Evolutionary conservation across 2,113 vertebrate genomes (phyloP), one percentile per base, ranked within the genome.

Genomic region (Numida meleagris): DNA sequence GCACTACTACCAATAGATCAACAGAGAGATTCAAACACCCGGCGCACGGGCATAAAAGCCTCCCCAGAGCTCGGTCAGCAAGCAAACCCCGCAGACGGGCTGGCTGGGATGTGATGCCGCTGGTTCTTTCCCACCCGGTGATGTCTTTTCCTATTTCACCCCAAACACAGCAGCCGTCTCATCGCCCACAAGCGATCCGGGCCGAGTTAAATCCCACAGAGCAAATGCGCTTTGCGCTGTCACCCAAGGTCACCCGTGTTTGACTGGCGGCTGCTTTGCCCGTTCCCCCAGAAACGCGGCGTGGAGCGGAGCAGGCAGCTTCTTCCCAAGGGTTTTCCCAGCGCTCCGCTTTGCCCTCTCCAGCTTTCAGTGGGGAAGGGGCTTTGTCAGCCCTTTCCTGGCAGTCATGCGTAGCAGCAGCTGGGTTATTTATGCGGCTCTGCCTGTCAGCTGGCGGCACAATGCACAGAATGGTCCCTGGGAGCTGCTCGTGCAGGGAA

Each of bases 141-240:
- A 31, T 12, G 6, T 1, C 18, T 48, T 20, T 43, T 57, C 29
- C 38, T 16, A 1, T 84, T 38, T 55, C 42, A 38, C 31, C 70
- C 73, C 74, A 16, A 59, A 75, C 50, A 5, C 2, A 1, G 23
- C 27, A 36, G 6, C 85, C 46, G 11, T 5, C 57, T 43, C 70
- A 8, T 16, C 8, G 0, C 42, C 25, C 27, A 34, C 36, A 14
- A 8, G 6, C 0, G 1, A 8, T 5, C 38, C 1, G 0, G 34
- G 51, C 19, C n/a, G 71, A 40, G 25, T 14, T 31, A 46, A 45
- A 85, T 29, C 71, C 86, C 63, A 4, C 1, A 1, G 79, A 50
- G 65, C 55, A 4, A 45, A 4, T 2, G 8, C 2, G 2, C 18
- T 45, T 7, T 67, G 38, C 4, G 3, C 38, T 67, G 84, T 51